Evolutionary conservation across 2,888 invertebrate species (phyloP).

Genomic region (Phengaris arion): DNA sequence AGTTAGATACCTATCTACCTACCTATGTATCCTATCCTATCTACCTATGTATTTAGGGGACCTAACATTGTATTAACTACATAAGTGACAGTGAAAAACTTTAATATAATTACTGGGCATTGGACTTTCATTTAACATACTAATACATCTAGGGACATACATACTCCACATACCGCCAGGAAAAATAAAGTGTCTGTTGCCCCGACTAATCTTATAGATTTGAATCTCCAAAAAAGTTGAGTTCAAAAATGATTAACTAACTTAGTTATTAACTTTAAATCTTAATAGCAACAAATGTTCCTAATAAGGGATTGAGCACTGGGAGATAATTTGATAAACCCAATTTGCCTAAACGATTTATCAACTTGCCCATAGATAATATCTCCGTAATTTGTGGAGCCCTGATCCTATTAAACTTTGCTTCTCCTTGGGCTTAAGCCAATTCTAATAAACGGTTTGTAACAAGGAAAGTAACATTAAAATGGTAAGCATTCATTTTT

Average conservation of each 20-base stretch:
- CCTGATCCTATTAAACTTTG: constrained; percentile 50
- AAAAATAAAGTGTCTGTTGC: no score
- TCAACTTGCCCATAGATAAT: constrained; percentile 46
- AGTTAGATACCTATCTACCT: no score
- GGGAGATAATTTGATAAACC: constrained; percentile 25
- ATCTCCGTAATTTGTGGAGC: constrained; percentile 60
- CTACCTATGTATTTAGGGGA: no score
- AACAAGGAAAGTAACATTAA: constrained; percentile 24
- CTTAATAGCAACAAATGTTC: neutral
- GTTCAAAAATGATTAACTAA: neutral
- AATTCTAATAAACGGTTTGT: constrained; percentile 49
- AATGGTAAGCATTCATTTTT: neutral
- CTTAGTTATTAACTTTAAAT: neutral
- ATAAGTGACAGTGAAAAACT: no score
- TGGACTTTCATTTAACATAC: no score
- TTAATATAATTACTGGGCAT: no score
- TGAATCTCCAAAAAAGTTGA: no score
- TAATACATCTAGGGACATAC: no score
- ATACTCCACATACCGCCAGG: no score
- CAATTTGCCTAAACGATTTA: constrained; percentile 29
- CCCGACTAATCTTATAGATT: no score
- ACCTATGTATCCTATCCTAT: no score
- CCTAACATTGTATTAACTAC: no score
- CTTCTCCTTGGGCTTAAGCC: constrained; percentile 49
- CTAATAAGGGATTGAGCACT: constrained; percentile 5